Base-by-base conservation (phyloP, 64 coral and sea anemone genomes). In the Hydrozoanthus tunicans region DNA sequence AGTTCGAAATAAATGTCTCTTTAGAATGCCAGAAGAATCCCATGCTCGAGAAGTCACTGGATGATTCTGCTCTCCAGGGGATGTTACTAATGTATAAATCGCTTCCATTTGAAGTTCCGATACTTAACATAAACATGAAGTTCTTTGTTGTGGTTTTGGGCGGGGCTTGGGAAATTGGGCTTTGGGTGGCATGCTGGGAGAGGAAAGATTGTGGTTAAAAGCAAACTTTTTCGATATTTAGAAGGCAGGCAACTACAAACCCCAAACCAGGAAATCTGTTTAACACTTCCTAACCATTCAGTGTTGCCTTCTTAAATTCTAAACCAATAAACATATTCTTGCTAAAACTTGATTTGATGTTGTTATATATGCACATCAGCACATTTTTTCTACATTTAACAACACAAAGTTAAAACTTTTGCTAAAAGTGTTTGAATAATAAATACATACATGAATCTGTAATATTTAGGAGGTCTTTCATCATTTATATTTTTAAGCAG, bases 241-340 rank as follows among this genome's bases (percentile, higher is more conserved):
- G 15, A 43, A 58, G 7, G n/a, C 69, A 76, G 9, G 32, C 32
- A 43, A 80, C 59, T 14, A 56, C 7, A 27, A 60, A 10, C 78
- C 24, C 56, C 9, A 86, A 72, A 55, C n/a, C 67, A 58, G 67
- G 83, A 86, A 73, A 12, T 58, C 56, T 59, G 10, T 58, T 86
- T 73, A 73, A 14, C 65, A 57, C 53, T 86, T 82, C 7, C 27
- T 71, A 81, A 70, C 20, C 20, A 20, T 20, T 20, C 20, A 20
- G 20, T 43, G 32, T 43, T 43, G 32, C 32, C 32, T 43, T 43
- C 32, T 43, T 43, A 43, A 43, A 43, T 43, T 43, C 2, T 43
- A 43, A 43, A 43, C 32, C 32, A 43, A 43, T 43, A 43, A 43
- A 43, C 2, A 43, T 43, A 43, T 43, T 43, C 32, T 43, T 43